Evolutionary conservation across 2,113 vertebrate species (phyloP), one percentile per base, ranked within the genome.

Genomic region (Psophia crepitans): DNA sequence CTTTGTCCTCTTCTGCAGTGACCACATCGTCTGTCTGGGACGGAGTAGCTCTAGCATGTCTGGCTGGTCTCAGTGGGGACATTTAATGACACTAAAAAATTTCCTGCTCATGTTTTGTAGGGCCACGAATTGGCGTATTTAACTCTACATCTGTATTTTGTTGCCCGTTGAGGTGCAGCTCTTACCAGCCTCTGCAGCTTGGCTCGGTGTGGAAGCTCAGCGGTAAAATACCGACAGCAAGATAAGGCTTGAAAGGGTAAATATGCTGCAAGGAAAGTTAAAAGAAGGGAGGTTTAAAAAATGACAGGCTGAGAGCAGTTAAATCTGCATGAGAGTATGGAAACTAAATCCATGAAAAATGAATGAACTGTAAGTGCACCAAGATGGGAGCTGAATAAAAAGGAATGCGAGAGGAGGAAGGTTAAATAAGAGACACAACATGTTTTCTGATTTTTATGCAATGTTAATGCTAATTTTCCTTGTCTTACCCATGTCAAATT

Each of bases 81-180:
- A 8, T 49, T 19, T 37, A 12, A 41, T 4, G 68, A 39, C 39
- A n/a, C 22, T 9, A 12, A 41, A 43, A 56, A 74, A 57, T 15
- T 15, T 51, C 49, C 35, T 17, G 5, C 30, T 58, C 0, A 0
- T 9, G 44, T 66, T 53, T 37, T 44, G 9, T 12, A 35, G 43
- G 51, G 51, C 32, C 6, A 2, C 5, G 8, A 44, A 37, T 20
- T 6, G 7, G 4, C 0, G 0, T 80, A 37, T 68, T 44, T 66
- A 66, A 53, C 43, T 43, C 7, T 19, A 12, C 1, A 1, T 33
- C 11, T 28, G 6, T 19, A 37, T 28, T 39, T 23, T 20, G 16
- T 41, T 30, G 49, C 58, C 15, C 18, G 6, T 9, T 30, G n/a
- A 41, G 49, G 37, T 64, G 8, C 9, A 41, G 48, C 20, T 63